Percentiles rank a stretch among this genome's conserved stretches.
Conservation (phyloP, 2,797 vertebrate genomes). For the Pygocentrus nattereri region DNA sequence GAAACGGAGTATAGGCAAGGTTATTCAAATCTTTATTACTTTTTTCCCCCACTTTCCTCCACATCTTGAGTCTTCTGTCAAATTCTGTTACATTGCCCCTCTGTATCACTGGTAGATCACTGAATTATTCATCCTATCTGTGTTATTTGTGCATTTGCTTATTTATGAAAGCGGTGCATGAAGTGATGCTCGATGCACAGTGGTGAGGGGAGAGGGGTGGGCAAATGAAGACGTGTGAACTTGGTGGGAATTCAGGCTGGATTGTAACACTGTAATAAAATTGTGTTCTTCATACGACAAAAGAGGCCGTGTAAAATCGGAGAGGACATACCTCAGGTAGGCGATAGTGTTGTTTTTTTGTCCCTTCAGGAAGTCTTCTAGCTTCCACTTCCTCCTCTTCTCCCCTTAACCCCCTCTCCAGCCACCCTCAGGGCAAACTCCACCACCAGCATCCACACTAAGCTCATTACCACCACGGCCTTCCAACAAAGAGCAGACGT, state of each 20-base stretch:
- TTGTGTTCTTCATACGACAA: constrained; percentile 63
- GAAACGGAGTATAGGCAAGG: constrained; percentile 67
- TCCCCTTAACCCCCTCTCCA: constrained; percentile 37
- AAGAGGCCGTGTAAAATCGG: constrained; percentile 65
- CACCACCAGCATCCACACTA: constrained; percentile 64
- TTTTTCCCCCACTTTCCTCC: constrained; percentile 54
- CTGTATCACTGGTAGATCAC: constrained; percentile 61
- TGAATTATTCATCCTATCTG: constrained; percentile 81
- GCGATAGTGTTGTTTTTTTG: constrained; percentile 55
- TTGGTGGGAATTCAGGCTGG: constrained; percentile 37
- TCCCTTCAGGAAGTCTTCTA: constrained; percentile 38
- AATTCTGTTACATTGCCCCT: constrained; percentile 72
- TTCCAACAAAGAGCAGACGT: constrained; percentile 50
- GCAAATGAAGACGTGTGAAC: constrained; percentile 71
- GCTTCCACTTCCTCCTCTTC: constrained; percentile 45
- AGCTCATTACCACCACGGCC: constrained; percentile 70
- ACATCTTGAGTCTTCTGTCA: constrained; percentile 67
- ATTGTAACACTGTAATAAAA: constrained; percentile 68
- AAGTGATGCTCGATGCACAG: constrained; percentile 54
- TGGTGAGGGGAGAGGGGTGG: constrained; percentile 53
- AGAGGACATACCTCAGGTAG: constrained; percentile 60
- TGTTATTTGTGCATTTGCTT: constrained; percentile 79
- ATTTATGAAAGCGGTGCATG: constrained; percentile 72
- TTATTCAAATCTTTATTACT: constrained; percentile 76
- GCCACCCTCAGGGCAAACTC: constrained; percentile 63